Conservation (phyloP, 1,140 invertebrate species). For the Bombus confusus region DNA sequence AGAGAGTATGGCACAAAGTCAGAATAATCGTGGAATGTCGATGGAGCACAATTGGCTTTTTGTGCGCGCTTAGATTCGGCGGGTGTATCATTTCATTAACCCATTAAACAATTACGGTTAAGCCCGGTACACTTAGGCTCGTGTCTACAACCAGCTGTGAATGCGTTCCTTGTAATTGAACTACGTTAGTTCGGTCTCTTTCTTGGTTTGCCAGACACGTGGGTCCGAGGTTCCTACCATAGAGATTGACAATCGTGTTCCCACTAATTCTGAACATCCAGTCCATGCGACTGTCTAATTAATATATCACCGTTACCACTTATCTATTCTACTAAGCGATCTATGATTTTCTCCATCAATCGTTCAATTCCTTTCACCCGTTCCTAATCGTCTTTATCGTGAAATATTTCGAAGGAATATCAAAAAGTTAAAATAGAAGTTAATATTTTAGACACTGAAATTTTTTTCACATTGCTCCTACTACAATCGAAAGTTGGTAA, state of each 20-base stretch:
- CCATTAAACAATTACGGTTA: slow-evolving; percentile 78
- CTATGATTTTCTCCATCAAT: not conserved
- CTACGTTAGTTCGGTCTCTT: slow-evolving; percentile 49
- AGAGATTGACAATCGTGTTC: slow-evolving; percentile 20
- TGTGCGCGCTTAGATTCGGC: slow-evolving; percentile 76
- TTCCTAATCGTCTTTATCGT: too few relatives aligned
- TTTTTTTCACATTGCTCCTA: not conserved
- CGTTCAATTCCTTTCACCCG: too few relatives aligned
- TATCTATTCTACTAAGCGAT: too few relatives aligned
- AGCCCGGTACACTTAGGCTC: slow-evolving; percentile 65
- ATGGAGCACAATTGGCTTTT: slow-evolving; percentile 71
- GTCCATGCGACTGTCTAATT: slow-evolving; percentile 24
- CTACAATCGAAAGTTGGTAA: not conserved
- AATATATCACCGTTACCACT: slow-evolving; percentile 18
- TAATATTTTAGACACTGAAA: not conserved
- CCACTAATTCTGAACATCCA: slow-evolving; percentile 18
- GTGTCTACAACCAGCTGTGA: slow-evolving; percentile 71
- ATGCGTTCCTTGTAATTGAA: slow-evolving; percentile 69
- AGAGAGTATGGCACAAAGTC: slow-evolving; percentile 27
- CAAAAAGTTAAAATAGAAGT: not conserved
- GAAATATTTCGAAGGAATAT: not conserved
- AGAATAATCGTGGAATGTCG: slow-evolving; percentile 67
- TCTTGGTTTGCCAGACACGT: slow-evolving; percentile 51
- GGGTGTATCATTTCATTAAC: slow-evolving; percentile 77
- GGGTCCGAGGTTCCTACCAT: not conserved